phyloP scores from a whole-genome alignment of 1,140 invertebrate genomes.

The Philopotamus ludificatus region DNA sequence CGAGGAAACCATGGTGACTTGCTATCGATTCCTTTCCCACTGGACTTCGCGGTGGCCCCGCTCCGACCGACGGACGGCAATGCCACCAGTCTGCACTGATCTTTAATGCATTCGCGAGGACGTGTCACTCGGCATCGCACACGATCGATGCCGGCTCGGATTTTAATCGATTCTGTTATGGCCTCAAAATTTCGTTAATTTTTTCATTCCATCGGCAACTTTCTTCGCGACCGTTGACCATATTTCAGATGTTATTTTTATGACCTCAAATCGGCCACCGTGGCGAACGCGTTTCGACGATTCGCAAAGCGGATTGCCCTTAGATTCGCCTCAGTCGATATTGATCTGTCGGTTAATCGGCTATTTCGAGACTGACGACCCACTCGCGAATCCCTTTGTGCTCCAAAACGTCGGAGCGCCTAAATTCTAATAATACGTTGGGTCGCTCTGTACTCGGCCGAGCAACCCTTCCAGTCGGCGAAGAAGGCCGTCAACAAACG shows the following conservation, averaged over 20 bases:
- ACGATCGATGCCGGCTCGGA: too few relatives aligned
- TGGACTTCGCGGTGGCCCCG: neutral
- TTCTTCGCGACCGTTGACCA: neutral
- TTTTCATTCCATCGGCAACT: neutral
- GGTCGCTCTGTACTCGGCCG: neutral
- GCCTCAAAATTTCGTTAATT: conserved; percentile 9
- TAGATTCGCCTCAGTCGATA: too few relatives aligned
- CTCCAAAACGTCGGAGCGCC: too few relatives aligned
- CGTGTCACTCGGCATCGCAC: too few relatives aligned
- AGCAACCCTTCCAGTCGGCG: neutral
- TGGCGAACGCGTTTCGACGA: neutral
- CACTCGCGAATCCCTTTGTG: too few relatives aligned
- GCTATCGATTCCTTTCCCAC: conserved; percentile 11
- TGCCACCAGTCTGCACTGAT: too few relatives aligned
- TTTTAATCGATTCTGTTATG: conserved; percentile 13
- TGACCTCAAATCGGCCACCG: neutral
- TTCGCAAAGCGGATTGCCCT: neutral
- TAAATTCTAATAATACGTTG: neutral
- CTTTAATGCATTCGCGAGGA: too few relatives aligned
- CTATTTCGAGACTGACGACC: too few relatives aligned
- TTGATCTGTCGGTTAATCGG: too few relatives aligned
- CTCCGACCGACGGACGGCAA: too few relatives aligned
- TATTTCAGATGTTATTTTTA: neutral
- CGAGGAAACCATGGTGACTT: neutral
- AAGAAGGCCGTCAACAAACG: conserved; percentile 2